phyloP scores from a whole-genome alignment of 1,140 invertebrate species.

The Bradysia coprophila region DNA sequence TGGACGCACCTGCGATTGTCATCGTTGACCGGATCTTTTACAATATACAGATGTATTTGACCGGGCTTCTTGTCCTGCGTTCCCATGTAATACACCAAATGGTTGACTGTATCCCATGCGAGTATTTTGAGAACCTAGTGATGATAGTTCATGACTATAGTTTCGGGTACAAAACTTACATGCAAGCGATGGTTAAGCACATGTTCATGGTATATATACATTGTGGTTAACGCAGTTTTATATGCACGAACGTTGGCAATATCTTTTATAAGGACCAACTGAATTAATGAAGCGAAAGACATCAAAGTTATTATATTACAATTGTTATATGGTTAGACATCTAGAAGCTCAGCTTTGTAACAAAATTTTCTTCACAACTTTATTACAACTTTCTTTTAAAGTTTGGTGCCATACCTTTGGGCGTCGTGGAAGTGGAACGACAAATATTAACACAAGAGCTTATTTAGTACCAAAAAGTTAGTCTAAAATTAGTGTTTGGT shows the following conservation, averaged over 20 bases:
- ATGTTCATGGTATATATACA: neutral
- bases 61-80: slow-evolving; percentile 63
- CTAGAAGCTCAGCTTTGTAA: too few relatives aligned
- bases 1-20: slow-evolving; percentile 40
- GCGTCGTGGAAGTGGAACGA: too few relatives aligned
- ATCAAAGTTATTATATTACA: too few relatives aligned
- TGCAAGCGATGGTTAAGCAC: neutral
- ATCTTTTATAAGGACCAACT: neutral
- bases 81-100: slow-evolving; percentile 68
- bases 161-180: neutral
- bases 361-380: too few relatives aligned
- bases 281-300: too few relatives aligned
- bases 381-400: too few relatives aligned
- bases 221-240: neutral
- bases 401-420: too few relatives aligned
- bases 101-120: slow-evolving; percentile 65
- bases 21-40: slow-evolving; percentile 47
- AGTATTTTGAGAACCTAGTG: slow-evolving; percentile 51
- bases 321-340: too few relatives aligned
- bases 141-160: neutral
- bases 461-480: too few relatives aligned
- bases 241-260: neutral
- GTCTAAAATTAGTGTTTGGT: too few relatives aligned
- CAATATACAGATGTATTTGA: slow-evolving; percentile 69
- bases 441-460: too few relatives aligned